A percentile compares a stretch with the other conserved stretches of the same genome.
Evolutionary conservation across 2,797 vertebrate genomes (phyloP).

Genomic region (Gymnocypris eckloni): DNA sequence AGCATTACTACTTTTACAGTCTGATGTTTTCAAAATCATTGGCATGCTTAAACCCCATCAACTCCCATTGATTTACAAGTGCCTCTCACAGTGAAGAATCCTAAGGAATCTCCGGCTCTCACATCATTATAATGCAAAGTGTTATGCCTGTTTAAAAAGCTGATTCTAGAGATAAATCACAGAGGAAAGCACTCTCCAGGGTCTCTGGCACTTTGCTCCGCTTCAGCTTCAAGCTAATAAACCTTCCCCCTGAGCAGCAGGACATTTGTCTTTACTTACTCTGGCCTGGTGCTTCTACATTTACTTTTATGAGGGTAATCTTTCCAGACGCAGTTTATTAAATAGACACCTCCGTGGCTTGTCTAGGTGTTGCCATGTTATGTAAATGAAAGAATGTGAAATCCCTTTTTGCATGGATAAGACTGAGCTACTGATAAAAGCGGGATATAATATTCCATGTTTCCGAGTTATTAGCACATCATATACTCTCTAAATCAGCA

Average conservation of each 20-base stretch:
- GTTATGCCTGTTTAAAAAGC: slow-evolving; percentile 33
- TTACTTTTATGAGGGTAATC: slow-evolving; percentile 48
- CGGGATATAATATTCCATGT: neutral
- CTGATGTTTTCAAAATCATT: slow-evolving; percentile 3
- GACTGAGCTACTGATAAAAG: neutral
- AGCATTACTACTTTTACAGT: neutral
- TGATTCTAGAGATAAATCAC: slow-evolving; percentile 42
- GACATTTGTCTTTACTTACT: slow-evolving; percentile 43
- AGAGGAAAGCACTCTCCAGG: slow-evolving; percentile 24
- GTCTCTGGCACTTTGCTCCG: slow-evolving; percentile 13
- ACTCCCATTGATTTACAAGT: neutral
- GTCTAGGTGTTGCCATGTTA: slow-evolving; percentile 35
- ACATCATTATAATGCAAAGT: slow-evolving; percentile 22
- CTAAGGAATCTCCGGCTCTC: neutral
- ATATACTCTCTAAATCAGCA: neutral
- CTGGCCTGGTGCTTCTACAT: slow-evolving; percentile 20
- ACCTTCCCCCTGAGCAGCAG: slow-evolving; percentile 27
- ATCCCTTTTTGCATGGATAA: neutral
- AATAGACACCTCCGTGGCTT: slow-evolving; percentile 36
- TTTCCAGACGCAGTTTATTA: slow-evolving; percentile 42
- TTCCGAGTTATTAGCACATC: neutral
- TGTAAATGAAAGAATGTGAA: neutral
- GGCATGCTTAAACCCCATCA: neutral
- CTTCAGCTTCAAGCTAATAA: slow-evolving; percentile 30
- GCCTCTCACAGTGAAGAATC: neutral